Conservation (phyloP, 1,140 invertebrate genomes). For the Hyposmocoma kahamanoa region DNA sequence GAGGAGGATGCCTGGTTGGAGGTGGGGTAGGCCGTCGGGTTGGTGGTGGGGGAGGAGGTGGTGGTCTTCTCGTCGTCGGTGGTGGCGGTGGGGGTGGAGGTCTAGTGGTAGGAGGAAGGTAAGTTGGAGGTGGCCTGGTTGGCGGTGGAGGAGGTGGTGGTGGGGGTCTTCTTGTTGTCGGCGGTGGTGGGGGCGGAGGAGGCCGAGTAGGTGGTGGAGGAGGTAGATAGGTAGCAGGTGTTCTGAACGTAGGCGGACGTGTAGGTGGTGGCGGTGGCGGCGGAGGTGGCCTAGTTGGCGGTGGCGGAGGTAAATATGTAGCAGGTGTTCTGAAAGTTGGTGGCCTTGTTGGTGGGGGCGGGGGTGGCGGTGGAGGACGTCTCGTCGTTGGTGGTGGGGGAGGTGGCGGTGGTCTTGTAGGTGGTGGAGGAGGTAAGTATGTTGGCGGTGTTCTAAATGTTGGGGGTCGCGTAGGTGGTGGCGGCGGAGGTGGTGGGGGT, state of each 20-base stretch:
- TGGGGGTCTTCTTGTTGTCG: background rate
- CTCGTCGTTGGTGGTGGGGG: conserved; percentile 16
- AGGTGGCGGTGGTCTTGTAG: conserved; percentile 12
- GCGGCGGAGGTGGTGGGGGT: conserved; percentile 7
- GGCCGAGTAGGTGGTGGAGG: conserved; percentile 14
- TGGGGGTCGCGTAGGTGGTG: conserved; percentile 11
- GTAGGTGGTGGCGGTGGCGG: conserved; percentile 14
- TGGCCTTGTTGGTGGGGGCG: conserved; percentile 13
- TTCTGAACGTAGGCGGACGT: conserved; percentile 9
- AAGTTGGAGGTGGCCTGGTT: conserved; percentile 3
- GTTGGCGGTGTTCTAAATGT: conserved; percentile 15
- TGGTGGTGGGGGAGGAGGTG: background rate
- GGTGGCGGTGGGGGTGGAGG: background rate
- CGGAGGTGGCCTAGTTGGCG: conserved; percentile 8
- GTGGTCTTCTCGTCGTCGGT: background rate
- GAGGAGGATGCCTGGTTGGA: too few relatives aligned
- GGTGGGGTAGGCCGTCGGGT: background rate
- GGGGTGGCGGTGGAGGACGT: conserved; percentile 15
- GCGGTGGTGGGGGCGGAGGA: conserved; percentile 19
- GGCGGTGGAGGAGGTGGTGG: background rate
- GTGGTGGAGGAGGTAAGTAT: conserved; percentile 21
- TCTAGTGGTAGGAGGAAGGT: conserved; percentile 15
- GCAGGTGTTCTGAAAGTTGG: conserved; percentile 11
- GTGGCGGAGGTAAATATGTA: conserved; percentile 14
- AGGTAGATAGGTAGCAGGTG: conserved; percentile 23